A percentile compares a stretch with the other conserved stretches of the same genome.
Evolutionary conservation across 1,140 invertebrate species (phyloP).

Genomic region (Gryllus bimaculatus): DNA sequence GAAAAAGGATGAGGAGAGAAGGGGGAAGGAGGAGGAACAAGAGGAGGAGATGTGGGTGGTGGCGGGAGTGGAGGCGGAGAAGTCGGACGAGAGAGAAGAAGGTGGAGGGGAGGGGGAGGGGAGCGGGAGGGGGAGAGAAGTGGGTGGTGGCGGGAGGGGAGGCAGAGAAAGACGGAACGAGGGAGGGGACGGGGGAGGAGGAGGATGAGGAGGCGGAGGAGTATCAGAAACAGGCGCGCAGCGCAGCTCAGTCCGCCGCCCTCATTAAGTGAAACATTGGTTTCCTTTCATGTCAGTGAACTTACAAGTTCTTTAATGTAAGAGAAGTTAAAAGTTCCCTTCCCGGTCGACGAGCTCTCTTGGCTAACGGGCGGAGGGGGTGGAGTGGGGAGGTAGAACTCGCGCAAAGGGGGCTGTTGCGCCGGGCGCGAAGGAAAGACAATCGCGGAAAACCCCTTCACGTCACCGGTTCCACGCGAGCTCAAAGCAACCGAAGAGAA

Average conservation of each 20-base stretch:
- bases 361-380: neutral
- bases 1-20: too few species aligned
- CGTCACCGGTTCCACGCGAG: neutral
- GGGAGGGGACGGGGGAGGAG: neutral
- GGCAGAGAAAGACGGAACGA: too few species aligned
- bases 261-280: slow-evolving; percentile 4
- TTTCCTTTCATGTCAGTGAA: neutral
- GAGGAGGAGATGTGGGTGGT: too few species aligned
- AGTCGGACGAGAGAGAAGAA: too few species aligned
- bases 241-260: neutral
- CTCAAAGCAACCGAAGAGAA: neutral
- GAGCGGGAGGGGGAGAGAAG: neutral
- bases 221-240: neutral
- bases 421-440: neutral
- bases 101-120: too few species aligned
- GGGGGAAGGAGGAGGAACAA: too few species aligned
- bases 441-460: neutral
- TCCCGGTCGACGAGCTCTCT: neutral
- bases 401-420: neutral
- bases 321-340: neutral
- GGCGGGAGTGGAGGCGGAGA: too few species aligned
- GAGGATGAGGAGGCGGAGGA: neutral
- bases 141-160: too few species aligned
- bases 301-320: neutral
- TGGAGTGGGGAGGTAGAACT: neutral